phyloP scores from a whole-genome alignment of 2,113 vertebrate genomes.

The Nannospalax galili region DNA sequence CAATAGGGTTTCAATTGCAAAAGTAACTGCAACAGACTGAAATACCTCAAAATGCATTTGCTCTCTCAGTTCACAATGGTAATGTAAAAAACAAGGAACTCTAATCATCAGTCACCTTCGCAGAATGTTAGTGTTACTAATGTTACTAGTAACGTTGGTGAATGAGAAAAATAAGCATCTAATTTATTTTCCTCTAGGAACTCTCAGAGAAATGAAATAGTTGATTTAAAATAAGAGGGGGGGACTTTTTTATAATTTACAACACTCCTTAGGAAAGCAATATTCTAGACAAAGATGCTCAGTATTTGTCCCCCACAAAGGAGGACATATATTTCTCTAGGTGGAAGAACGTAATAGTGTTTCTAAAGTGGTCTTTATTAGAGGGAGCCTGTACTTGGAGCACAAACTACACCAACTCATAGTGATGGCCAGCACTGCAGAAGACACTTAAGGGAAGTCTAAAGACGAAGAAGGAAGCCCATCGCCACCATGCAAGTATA shows the following conservation, averaged over 20 bases:
- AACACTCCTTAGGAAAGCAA: slow-evolving; percentile 24
- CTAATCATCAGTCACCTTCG: too few species aligned
- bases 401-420: too few species aligned
- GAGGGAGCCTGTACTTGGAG: too few species aligned
- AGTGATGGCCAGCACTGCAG: too few species aligned
- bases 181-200: slow-evolving; percentile 6
- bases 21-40: neutral
- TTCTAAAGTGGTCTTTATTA: too few species aligned
- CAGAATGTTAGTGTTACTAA: neutral
- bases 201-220: too few species aligned
- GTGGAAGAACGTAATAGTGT: neutral
- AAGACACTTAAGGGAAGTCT: too few species aligned
- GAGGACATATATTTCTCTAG: neutral
- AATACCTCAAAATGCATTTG: slow-evolving; percentile 11
- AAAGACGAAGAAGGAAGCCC: too few species aligned
- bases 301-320: neutral
- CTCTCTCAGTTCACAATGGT: neutral
- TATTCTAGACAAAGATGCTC: neutral
- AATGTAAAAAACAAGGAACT: neutral
- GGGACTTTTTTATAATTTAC: neutral
- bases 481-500: too few species aligned
- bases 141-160: too few species aligned
- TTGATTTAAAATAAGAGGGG: too few species aligned
- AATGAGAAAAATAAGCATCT: too few species aligned
- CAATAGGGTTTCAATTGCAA: neutral